phyloP scores from a whole-genome alignment of 2,797 vertebrate genomes.

The Mareca penelope region DNA sequence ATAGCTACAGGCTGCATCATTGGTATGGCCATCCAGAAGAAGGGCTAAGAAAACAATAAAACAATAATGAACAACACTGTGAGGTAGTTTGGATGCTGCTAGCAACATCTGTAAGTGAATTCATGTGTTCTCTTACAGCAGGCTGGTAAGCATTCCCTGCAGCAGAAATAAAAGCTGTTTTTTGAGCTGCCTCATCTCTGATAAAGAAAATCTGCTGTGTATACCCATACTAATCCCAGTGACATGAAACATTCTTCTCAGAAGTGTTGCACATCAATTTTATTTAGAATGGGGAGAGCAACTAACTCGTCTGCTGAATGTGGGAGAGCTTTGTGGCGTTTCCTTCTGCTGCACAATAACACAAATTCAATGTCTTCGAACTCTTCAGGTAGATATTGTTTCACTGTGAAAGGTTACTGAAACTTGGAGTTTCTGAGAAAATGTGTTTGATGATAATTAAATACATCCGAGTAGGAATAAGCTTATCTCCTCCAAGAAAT shows the following conservation, averaged over 20 bases:
- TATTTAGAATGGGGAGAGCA: background rate
- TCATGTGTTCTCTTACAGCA: background rate
- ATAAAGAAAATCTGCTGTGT: background rate
- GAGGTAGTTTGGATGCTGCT: background rate
- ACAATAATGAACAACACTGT: background rate
- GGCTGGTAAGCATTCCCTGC: background rate
- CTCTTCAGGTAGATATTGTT: background rate
- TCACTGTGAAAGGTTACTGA: background rate
- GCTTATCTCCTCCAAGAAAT: constrained; percentile 22
- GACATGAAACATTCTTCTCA: background rate
- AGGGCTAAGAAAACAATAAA: background rate
- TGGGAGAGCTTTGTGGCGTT: background rate
- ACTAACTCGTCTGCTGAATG: background rate
- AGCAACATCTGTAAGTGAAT: background rate
- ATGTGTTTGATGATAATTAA: background rate
- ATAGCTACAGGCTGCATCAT: background rate
- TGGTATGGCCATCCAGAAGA: background rate
- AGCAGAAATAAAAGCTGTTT: background rate
- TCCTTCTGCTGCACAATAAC: background rate
- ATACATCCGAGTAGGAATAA: constrained; percentile 14
- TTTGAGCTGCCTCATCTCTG: background rate
- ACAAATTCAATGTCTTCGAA: background rate
- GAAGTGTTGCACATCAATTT: background rate
- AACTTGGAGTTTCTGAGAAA: constrained; percentile 4
- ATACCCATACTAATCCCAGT: background rate